These are phyloP conservation scores for Oligia strigilis DNA, from an alignment of 2,888 invertebrate genomes.

Conservation along the genomic window DNA sequence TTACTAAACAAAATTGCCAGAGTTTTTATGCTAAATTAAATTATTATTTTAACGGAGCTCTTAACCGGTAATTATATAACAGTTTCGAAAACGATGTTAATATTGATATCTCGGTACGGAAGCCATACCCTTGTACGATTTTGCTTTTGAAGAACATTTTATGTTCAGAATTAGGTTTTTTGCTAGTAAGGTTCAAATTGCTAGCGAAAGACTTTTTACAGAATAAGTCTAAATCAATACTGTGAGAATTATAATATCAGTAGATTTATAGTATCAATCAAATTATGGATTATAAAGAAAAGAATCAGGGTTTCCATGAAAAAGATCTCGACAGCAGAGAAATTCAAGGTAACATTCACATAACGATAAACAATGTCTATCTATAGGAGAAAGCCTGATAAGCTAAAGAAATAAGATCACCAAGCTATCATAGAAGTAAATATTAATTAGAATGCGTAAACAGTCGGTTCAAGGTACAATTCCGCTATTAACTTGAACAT, in stretches of 20 bases:
- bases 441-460: constrained; percentile 57
- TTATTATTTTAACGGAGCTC: background rate
- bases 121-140: background rate
- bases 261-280: too few relatives aligned
- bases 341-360: background rate
- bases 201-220: background rate
- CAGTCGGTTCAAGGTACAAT: constrained; percentile 59
- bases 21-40: background rate
- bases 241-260: background rate
- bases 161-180: background rate
- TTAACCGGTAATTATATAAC: background rate
- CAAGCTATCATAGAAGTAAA: constrained; percentile 47
- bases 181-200: background rate
- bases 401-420: constrained; percentile 36
- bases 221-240: background rate
- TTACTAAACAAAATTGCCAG: background rate
- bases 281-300: background rate
- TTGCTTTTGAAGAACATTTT: background rate
- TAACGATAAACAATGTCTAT: background rate
- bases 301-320: too few relatives aligned
- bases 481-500: constrained; percentile 44
- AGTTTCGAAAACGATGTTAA: background rate
- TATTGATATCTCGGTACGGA: background rate
- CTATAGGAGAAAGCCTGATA: constrained; percentile 26
- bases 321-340: background rate